A percentile compares a stretch with the other conserved stretches of the same genome.
These are phyloP conservation scores for Muscicapa striata DNA, from an alignment of 2,797 vertebrate genomes.

Conservation along the genomic window DNA sequence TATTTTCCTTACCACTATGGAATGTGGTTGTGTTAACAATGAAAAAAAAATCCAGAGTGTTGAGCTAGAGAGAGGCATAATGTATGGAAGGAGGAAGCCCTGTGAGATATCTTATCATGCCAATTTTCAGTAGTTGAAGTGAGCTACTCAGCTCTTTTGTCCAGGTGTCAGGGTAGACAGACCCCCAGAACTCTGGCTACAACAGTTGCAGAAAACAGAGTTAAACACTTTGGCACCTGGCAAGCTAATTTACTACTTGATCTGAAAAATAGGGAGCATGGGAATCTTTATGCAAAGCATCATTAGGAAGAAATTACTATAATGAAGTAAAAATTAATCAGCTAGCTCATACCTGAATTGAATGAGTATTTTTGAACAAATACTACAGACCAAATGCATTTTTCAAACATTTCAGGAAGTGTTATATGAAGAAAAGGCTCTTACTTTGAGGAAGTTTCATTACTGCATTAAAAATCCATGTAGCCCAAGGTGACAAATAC, in stretches of 20 bases:
- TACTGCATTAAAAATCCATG: neutral
- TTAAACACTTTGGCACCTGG: neutral
- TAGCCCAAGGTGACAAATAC: neutral
- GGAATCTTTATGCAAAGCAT: neutral
- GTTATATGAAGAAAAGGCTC: neutral
- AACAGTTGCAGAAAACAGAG: neutral
- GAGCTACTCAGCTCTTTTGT: neutral
- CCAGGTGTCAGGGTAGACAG: neutral
- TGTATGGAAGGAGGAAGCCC: neutral
- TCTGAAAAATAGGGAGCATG: neutral
- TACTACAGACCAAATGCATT: neutral
- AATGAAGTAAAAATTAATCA: slow-evolving; percentile 7
- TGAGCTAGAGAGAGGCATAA: neutral
- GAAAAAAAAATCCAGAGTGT: neutral
- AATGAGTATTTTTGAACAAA: neutral
- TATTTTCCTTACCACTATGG: neutral
- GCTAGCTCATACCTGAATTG: neutral
- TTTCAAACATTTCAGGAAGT: neutral
- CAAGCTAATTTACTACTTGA: neutral
- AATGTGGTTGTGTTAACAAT: slow-evolving; percentile 28
- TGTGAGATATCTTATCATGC: neutral
- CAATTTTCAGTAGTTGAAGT: neutral
- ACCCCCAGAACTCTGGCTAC: neutral
- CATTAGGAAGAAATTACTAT: neutral
- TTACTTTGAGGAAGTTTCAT: neutral